Conservation (phyloP, 2,113 vertebrate genomes). For the Phrynocephalus versicolor region DNA sequence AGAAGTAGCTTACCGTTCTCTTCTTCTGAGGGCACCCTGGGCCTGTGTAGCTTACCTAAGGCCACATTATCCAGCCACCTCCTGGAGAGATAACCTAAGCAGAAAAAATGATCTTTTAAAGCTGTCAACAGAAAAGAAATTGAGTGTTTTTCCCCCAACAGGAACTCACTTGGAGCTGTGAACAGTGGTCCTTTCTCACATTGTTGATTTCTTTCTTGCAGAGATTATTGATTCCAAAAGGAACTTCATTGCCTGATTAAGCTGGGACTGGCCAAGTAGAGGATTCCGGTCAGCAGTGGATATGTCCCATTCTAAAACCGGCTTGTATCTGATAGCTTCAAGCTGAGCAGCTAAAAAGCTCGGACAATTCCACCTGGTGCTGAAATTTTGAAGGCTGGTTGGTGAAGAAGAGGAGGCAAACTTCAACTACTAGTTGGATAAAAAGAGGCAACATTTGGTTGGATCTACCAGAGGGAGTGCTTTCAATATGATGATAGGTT, state of each 20-base stretch:
- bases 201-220: not conserved
- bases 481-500: not conserved
- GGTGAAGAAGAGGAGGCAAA: not conserved
- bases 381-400: not conserved
- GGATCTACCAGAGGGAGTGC: not conserved
- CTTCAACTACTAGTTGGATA: not conserved
- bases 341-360: not conserved
- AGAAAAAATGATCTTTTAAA: not conserved
- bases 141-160: not conserved
- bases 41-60: no score
- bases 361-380: not conserved
- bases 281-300: not conserved
- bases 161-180: not conserved
- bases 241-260: not conserved
- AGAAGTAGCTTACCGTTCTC: no score
- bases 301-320: not conserved
- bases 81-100: not conserved
- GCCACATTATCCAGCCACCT: no score
- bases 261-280: not conserved
- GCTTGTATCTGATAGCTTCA: not conserved
- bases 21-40: no score
- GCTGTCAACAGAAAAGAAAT: not conserved
- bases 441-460: constrained; percentile 6
- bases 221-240: not conserved
- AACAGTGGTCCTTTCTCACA: not conserved